A percentile compares a stretch with the other conserved stretches of the same genome.
Evolutionary conservation across 1,140 invertebrate genomes (phyloP).

Genomic region (Bombus waltoni): DNA sequence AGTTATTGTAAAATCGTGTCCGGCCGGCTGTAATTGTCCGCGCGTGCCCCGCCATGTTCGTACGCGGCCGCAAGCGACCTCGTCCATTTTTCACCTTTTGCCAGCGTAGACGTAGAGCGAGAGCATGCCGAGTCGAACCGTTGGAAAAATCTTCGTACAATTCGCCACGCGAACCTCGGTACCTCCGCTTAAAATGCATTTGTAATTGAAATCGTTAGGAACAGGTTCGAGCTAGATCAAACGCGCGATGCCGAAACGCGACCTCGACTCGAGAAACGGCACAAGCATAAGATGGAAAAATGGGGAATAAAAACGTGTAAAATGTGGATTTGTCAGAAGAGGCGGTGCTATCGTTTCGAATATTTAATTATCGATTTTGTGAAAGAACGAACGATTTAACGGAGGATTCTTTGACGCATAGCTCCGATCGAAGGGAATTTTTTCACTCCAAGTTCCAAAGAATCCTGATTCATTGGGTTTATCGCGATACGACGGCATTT

Average conservation of each 20-base stretch:
- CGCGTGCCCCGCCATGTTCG: slow-evolving; percentile 16
- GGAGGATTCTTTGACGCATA: no score
- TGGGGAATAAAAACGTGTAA: not conserved
- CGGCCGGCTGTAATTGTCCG: slow-evolving; percentile 46
- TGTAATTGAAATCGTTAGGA: not conserved
- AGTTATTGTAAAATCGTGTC: slow-evolving; percentile 66
- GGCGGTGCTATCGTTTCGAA: no score
- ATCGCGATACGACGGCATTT: not conserved
- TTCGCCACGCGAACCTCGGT: no score
- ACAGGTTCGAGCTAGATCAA: slow-evolving; percentile 10
- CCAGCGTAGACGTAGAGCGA: no score
- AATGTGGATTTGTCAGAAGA: no score
- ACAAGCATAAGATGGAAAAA: not conserved
- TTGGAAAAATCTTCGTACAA: not conserved
- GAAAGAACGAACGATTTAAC: not conserved
- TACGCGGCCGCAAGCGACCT: slow-evolving; percentile 1
- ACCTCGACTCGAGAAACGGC: not conserved
- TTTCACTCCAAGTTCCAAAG: not conserved
- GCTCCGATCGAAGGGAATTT: no score
- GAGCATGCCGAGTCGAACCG: not conserved
- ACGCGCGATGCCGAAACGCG: not conserved
- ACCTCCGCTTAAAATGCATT: not conserved
- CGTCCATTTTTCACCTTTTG: slow-evolving; percentile 38
- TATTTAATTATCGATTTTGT: not conserved
- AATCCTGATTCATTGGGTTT: not conserved